Percentiles rank a stretch among this genome's conserved stretches.
These are phyloP conservation scores for Halocynthia aurantium DNA, from an alignment of 23 tunicate species.

Conservation along the genomic window DNA sequence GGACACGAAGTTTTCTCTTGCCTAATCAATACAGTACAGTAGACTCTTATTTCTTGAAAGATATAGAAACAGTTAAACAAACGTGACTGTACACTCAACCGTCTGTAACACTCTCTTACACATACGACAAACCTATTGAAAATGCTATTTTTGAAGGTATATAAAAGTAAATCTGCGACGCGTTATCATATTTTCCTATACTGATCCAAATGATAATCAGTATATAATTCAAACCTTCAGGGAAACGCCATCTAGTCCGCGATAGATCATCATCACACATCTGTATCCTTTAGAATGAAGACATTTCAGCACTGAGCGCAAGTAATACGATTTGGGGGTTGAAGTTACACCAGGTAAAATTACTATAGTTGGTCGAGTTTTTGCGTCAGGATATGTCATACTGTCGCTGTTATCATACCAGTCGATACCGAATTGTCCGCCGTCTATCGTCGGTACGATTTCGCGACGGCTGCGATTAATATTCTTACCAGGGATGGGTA, in stretches of 20 bases:
- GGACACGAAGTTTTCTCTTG: too few relatives aligned
- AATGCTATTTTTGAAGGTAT: too few relatives aligned
- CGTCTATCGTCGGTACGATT: slow-evolving; percentile 40
- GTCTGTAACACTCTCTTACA: too few relatives aligned
- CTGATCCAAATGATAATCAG: too few relatives aligned
- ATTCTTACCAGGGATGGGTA: neutral
- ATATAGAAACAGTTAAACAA: too few relatives aligned
- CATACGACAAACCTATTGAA: too few relatives aligned
- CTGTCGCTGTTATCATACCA: slow-evolving; percentile 40
- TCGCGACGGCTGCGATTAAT: slow-evolving; percentile 21
- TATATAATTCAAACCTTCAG: slow-evolving; percentile 6
- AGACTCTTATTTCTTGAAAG: too few relatives aligned
- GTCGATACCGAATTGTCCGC: slow-evolving; percentile 70
- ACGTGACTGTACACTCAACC: too few relatives aligned
- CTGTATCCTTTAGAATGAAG: slow-evolving; percentile 24
- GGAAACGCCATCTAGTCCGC: slow-evolving; percentile 55
- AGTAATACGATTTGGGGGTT: slow-evolving; percentile 44
- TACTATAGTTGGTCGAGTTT: slow-evolving; percentile 37
- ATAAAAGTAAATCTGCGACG: too few relatives aligned
- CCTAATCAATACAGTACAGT: too few relatives aligned
- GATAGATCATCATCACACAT: slow-evolving; percentile 64
- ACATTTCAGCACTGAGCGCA: slow-evolving; percentile 20
- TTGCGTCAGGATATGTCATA: neutral
- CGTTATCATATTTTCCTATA: too few relatives aligned
- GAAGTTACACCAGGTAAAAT: slow-evolving; percentile 81